Evolutionary conservation across 1,140 invertebrate species (phyloP), one percentile per base, ranked within the genome.

Genomic region (Trachelipus rathkii): DNA sequence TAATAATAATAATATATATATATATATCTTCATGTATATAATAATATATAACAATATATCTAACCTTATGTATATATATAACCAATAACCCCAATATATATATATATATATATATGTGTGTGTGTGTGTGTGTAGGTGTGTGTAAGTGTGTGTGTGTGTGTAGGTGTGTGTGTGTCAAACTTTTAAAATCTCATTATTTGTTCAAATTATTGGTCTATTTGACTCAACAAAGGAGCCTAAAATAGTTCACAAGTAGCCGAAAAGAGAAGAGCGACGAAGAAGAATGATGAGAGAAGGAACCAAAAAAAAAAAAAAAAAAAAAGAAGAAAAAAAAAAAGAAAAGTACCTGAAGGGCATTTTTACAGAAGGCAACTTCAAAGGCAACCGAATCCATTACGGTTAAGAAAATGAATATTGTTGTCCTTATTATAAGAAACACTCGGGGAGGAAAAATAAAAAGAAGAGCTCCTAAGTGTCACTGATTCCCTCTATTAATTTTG

Each of bases 161-260:
- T 21, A 67, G 23, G 19, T 3, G 66, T 67, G 66, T 21, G 66
- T 67, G 6, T 19, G 6, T 21, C 6, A n/a, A 21, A 15, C 33
- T 45, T 19, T 33, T 33, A 71, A 71, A 71, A 13, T 43, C 33
- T n/a, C 69, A 71, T 43, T 71, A 71, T 43, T 33, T 45, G 44
- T 43, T 15, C 33, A 71, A 15, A 71, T 33, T 71, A 71, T 33
- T 71, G 69, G 69, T 13, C 33, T 71, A 15, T n/a, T 71, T 71
- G 21, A n/a, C 33, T 71, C n/a, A 71, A 71, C 69, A 45, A 33
- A 71, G 33, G 69, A 43, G 69, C 44, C 33, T 21, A 71, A 71
- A 71, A 21, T 45, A 71, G 33, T 21, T n/a, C 33, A 43, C 11
- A 33, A 19, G 69, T 15, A 21, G 11, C 33, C n/a, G 69, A 15